Evolutionary conservation across 2,113 vertebrate species (phyloP).

Genomic region (Procavia capensis): DNA sequence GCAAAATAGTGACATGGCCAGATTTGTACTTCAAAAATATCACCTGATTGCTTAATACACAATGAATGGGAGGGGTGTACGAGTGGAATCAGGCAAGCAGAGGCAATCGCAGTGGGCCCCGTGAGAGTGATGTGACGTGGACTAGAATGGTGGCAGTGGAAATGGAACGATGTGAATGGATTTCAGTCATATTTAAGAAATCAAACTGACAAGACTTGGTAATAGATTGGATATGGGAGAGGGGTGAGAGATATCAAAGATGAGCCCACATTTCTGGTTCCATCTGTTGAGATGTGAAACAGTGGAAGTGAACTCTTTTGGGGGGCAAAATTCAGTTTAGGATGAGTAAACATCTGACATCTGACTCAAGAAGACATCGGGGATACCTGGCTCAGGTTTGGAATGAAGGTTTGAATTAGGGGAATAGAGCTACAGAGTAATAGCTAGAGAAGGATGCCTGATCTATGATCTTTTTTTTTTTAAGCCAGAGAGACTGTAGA

Average conservation of each 20-base stretch:
- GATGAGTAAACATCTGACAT: background rate
- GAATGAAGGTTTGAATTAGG: background rate
- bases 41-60: background rate
- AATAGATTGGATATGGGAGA: background rate
- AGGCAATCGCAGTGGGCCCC: background rate
- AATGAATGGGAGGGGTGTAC: background rate
- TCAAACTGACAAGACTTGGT: background rate
- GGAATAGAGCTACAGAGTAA: background rate
- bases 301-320: background rate
- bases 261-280: background rate
- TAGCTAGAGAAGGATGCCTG: background rate
- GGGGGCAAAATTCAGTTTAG: background rate
- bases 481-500: background rate
- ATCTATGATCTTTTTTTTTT: background rate
- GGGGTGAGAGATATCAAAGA: background rate
- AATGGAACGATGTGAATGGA: background rate
- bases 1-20: background rate
- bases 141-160: background rate
- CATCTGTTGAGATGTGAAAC: background rate
- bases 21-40: background rate
- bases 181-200: background rate
- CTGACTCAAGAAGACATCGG: background rate
- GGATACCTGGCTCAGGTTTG: background rate
- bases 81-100: background rate
- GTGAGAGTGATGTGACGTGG: background rate